Conservation (phyloP, 1,140 invertebrate genomes). For the Metaphire vulgaris region DNA sequence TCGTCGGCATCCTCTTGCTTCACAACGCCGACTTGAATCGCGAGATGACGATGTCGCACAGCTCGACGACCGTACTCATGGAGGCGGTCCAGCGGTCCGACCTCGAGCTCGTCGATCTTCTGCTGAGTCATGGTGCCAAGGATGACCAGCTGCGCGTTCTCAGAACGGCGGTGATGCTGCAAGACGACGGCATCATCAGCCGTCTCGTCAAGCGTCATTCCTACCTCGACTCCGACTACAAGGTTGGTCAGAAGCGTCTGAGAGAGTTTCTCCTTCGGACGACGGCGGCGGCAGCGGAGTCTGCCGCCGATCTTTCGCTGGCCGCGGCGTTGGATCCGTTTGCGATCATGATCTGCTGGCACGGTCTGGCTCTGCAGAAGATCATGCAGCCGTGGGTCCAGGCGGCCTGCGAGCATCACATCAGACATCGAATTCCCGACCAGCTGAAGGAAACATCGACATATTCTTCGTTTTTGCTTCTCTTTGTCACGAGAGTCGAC, state of each 20-base stretch:
- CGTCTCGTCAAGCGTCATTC: not conserved
- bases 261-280: not conserved
- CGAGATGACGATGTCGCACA: not conserved
- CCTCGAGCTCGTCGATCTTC: not conserved
- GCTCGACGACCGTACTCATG: not conserved
- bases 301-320: too few species aligned
- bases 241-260: not conserved
- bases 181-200: not conserved
- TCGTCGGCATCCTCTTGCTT: not conserved
- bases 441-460: not conserved
- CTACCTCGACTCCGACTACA: not conserved
- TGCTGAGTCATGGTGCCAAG: not conserved
- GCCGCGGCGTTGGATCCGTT: not conserved
- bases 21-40: not conserved
- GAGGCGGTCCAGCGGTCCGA: not conserved
- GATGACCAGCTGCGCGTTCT: not conserved
- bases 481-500: not conserved
- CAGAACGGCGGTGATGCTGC: not conserved
- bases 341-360: not conserved
- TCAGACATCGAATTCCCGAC: not conserved
- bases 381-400: not conserved
- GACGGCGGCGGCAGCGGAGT: not conserved
- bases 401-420: not conserved
- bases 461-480: not conserved
- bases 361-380: not conserved